Base-by-base conservation (phyloP, 2,797 vertebrate species). In the Sebastes reedi region DNA sequence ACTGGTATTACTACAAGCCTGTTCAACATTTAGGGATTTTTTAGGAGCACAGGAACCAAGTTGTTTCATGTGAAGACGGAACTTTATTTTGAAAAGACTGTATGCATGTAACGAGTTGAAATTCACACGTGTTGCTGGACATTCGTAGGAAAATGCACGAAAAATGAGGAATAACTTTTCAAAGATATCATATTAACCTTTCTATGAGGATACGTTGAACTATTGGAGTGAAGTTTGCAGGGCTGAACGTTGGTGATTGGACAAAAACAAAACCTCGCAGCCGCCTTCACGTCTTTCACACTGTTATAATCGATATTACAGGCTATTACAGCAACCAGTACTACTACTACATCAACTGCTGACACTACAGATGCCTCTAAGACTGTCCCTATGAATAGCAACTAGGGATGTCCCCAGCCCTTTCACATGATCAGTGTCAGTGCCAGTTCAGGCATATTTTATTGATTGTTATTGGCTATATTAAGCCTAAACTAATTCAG, bases 401-500 rank as follows among this genome's bases (percentile, higher is more conserved):
- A 14, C 32, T 14, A 22, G 9, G 18, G 24, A 32, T 6, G 59
- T 66, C 50, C 32, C n/a, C 42, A 36, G 58, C 14, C 9, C 52
- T 24, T 30, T 56, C 12, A 30, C 10, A 27, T 32, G 13, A 10
- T 18, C 46, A 6, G 14, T 4, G 6, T 25, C 30, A 5, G 25
- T 29, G 42, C 65, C 65, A 86, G 30, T 30, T 27, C 8, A 52
- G n/a, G 8, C 30, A 56, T 62, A 24, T 46, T 78, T 75, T 58
- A 77, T 71, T 64, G 32, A 70, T 36, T 32, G 30, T 22, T 69
- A 18, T 6, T 18, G 22, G 52, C 62, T 67, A 70, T 22, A 36
- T 60, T 52, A 29, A 59, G 67, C 24, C 14, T 29, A 20, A 36
- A 36, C 18, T 34, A 54, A 70, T 42, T 55, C 34, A 24, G 11